phyloP scores from a whole-genome alignment of 2,888 invertebrate species.

The Chloromyia formosa region DNA sequence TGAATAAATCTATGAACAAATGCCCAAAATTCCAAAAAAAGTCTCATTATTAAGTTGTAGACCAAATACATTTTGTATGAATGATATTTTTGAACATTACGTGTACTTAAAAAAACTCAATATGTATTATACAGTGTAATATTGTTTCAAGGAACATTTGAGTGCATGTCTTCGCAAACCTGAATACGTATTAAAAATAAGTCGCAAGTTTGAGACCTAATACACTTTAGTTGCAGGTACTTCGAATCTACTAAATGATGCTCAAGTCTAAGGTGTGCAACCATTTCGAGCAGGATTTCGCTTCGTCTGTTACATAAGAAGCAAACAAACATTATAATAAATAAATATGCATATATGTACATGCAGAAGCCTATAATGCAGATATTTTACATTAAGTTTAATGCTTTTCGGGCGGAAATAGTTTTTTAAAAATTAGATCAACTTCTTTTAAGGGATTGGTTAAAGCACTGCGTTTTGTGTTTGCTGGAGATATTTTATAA shows the following conservation, averaged over 20 bases:
- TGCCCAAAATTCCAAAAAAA: too few relatives aligned
- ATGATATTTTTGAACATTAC: too few relatives aligned
- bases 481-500: too few relatives aligned
- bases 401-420: neutral
- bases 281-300: neutral
- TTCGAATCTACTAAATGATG: conserved; percentile 1
- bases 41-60: too few relatives aligned
- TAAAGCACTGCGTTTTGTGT: neutral
- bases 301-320: neutral
- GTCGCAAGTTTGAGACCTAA: neutral
- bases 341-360: neutral
- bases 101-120: too few relatives aligned
- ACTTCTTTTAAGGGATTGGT: neutral
- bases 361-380: too few relatives aligned
- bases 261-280: neutral
- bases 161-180: neutral
- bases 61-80: too few relatives aligned
- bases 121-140: too few relatives aligned
- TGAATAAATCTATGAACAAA: too few relatives aligned
- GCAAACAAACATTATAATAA: neutral
- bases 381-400: neutral
- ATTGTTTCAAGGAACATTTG: neutral
- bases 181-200: neutral
- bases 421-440: neutral
- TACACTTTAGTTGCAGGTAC: neutral